A percentile compares a stretch with the other conserved stretches of the same genome.
phyloP scores from a whole-genome alignment of 2,888 invertebrate species.

The Tetramorium bicarinatum region DNA sequence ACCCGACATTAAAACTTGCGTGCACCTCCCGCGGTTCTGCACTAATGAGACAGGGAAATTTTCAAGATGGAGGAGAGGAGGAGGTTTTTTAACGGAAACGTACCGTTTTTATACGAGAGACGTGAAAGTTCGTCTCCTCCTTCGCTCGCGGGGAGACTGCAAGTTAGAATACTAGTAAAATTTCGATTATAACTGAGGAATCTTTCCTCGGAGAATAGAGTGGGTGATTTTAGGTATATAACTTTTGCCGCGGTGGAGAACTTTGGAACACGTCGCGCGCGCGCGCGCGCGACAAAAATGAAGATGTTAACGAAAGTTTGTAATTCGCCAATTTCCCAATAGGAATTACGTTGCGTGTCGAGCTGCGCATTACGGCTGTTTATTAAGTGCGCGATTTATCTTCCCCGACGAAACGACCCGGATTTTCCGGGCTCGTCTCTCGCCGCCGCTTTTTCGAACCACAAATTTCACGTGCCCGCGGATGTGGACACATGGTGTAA shows the following conservation, averaged over 20 bases:
- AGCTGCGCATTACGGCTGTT: constrained; percentile 15
- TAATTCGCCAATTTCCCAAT: background rate
- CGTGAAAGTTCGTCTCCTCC: background rate
- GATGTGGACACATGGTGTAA: constrained; percentile 51
- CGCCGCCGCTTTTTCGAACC: constrained; percentile 40
- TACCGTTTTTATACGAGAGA: background rate
- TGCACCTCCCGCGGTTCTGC: background rate
- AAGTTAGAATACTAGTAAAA: background rate
- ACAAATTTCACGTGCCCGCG: constrained; percentile 45
- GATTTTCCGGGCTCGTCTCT: background rate
- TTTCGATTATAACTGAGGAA: constrained; percentile 4
- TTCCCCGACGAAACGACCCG: constrained; percentile 15
- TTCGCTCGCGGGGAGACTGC: background rate
- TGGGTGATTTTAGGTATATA: background rate
- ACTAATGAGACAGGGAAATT: constrained; percentile 15
- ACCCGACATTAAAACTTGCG: constrained; percentile 19
- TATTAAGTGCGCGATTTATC: constrained; percentile 10
- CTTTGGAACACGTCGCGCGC: background rate
- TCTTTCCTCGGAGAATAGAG: background rate
- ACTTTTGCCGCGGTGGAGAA: background rate
- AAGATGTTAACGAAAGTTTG: background rate
- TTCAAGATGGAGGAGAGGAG: background rate
- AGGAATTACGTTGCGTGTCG: background rate
- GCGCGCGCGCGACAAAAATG: background rate
- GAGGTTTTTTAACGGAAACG: background rate